Conservation (phyloP, 2,888 invertebrate genomes). For the Parapristionchus giblindavisi region DNA sequence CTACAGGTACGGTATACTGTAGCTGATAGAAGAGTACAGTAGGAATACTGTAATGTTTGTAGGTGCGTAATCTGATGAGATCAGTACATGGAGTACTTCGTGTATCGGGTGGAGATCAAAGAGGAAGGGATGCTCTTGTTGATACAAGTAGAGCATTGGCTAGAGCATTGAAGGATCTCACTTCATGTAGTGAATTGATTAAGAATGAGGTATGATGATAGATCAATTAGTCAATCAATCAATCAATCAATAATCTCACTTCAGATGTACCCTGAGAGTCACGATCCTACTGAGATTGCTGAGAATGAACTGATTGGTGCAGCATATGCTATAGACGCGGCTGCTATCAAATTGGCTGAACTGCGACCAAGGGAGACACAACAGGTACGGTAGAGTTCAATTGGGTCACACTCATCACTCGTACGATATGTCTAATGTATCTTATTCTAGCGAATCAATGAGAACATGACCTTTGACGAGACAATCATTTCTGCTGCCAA, state of each 20-base stretch:
- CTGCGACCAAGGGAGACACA: constrained; percentile 80
- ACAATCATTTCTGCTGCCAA: constrained; percentile 98
- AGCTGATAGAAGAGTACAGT: not conserved
- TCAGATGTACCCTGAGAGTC: constrained; percentile 33
- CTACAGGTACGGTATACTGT: constrained; percentile 50
- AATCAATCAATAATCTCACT: not conserved
- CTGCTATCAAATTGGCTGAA: constrained; percentile 91
- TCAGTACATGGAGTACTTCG: constrained; percentile 77
- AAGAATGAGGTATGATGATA: constrained; percentile 78
- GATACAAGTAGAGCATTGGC: constrained; percentile 30
- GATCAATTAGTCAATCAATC: not conserved
- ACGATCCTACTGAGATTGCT: constrained; percentile 77
- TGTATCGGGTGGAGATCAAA: constrained; percentile 6
- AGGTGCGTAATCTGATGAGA: constrained; percentile 86
- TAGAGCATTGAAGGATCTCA: constrained; percentile 24
- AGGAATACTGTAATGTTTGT: constrained; percentile 58
- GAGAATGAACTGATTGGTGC: constrained; percentile 96
- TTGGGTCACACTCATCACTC: not conserved
- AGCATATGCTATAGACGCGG: constrained; percentile 96
- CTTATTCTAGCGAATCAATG: constrained; percentile 82
- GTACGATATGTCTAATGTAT: constrained; percentile 12
- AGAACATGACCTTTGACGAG: constrained; percentile 95
- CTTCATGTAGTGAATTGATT: constrained; percentile 66
- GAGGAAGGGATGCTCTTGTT: constrained; percentile 8
- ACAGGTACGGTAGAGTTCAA: constrained; percentile 4